Evolutionary conservation across 1,140 invertebrate species (phyloP), one percentile per base, ranked within the genome.

Genomic region (Drosophila takahashii): DNA sequence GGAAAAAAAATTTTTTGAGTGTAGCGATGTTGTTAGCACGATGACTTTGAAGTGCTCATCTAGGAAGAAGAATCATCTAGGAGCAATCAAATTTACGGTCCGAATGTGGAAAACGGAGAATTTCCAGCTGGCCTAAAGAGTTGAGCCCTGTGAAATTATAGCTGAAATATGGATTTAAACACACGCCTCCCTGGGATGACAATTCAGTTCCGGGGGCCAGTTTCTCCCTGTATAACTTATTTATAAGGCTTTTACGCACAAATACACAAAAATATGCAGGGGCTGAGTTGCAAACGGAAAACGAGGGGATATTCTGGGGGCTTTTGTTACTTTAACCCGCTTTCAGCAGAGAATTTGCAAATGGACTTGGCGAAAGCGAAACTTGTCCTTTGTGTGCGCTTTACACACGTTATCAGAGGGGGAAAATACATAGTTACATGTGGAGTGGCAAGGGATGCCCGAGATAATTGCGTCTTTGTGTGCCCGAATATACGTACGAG

Each of bases 241-340:
- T 89, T 89, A 89, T 89, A 89, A 83, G 76, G 79, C 83, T 89
- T 89, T 87, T 89, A 89, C 83, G 84, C 84, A 89, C 76, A 89
- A 87, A 74, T 87, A 89, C 79, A 77, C 76, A 64, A 73, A 79
- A 77, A 77, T 61, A 29, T 54, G 57, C 15, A 58, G 59, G 36
- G 22, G 11, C 44, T 26, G 62, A 36, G 62, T 26, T 45, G 34
- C 32, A 67, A 56, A 70, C 66, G 47, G 66, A 15, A 22, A 7
- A 7, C 4, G 15, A 11, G 13, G 64, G 45, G 27, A 64, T 67
- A 50, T 69, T 70, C 59, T n/a, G 16, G 76, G 70, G 64, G 64
- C 60, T 70, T 70, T 75, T 70, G 41, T 70, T 57, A 64, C 65
- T 79, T 89, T 89, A 86, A 86, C 84, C 71, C 83, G 84, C 83